Base-by-base conservation (phyloP, 2,113 vertebrate species). In the Hemibagrus wyckioides region DNA sequence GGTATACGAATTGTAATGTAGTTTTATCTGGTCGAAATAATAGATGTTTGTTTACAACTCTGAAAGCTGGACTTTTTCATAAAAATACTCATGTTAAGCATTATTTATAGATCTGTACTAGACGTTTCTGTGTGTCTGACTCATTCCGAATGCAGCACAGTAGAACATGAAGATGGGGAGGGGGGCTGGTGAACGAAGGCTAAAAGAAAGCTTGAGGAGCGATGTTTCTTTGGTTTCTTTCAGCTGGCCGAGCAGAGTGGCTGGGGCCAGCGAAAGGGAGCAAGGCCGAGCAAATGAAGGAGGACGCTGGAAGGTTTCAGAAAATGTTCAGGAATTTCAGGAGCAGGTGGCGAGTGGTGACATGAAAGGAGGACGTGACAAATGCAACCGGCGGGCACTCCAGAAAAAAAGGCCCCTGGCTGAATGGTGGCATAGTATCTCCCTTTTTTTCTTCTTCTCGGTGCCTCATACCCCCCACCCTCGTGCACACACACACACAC, bases 271-370 rank as follows among this genome's bases (percentile, higher is more conserved):
- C 82, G 82, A 85, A 69, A 81, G 77, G 80, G 87, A 48, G 84
- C 71, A 85, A 88, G 90, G 84, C 54, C 54, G 83, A 88, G 90
- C 82, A 89, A 89, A 89, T 83, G 90, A 87, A 90, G 88, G 71
- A 87, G 88, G 90, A 88, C 81, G 85, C 79, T 21, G 89, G 87
- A 90, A 89, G 87, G 92, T 92, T 92, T 91, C 89, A 93, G 91
- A 94, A 94, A 94, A 95, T 94, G 94, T 94, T 88, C 91, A 93
- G 94, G 94, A 95, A 95, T 95, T 93, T 93, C 88, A 88, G 94
- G 93, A 95, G 95, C 95, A 95, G 95, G 95, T 95, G 95, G 94
- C 92, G 91, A 94, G 93, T 93, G 93, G 93, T 94, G 93, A 94
- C 94, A 94, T 94, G 93, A 94, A 94, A 94, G 92, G 92, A 91